Evolutionary conservation across 2,888 invertebrate species (phyloP).

Genomic region (Drosophila fungiperda): DNA sequence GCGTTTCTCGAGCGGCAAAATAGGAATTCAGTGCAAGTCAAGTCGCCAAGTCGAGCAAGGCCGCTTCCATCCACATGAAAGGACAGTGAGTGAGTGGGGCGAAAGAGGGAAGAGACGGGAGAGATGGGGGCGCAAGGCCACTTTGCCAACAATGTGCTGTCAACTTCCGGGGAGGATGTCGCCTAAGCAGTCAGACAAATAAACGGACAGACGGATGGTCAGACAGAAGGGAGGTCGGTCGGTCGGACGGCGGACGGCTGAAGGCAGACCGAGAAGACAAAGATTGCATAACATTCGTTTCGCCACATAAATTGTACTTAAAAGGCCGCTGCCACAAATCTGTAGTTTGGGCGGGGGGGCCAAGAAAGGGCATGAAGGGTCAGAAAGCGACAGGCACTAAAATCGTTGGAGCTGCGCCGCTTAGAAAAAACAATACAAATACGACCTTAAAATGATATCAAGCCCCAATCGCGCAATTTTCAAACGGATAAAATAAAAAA

Average conservation of each 20-base stretch:
- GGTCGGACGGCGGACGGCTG: conserved; percentile 16
- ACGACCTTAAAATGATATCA: conserved; percentile 53
- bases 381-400: conserved; percentile 45
- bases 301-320: conserved; percentile 83
- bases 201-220: conserved; percentile 53
- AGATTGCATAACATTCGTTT: conserved; percentile 77
- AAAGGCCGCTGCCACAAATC: conserved; percentile 77
- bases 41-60: conserved; percentile 76
- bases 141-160: conserved; percentile 81
- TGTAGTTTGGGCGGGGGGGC: conserved; percentile 33
- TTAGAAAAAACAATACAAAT: conserved; percentile 50
- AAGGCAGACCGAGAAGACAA: conserved; percentile 40
- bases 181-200: conserved; percentile 77
- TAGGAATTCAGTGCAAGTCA: conserved; percentile 33
- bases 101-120: not conserved
- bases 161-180: conserved; percentile 81
- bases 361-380: conserved; percentile 18
- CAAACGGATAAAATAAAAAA: conserved; percentile 7
- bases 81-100: not conserved
- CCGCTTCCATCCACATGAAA: conserved; percentile 30
- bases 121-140: conserved; percentile 62
- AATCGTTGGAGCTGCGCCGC: conserved; percentile 42
- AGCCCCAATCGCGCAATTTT: conserved; percentile 14
- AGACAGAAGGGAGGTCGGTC: conserved; percentile 18
- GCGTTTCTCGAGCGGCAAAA: conserved; percentile 10